Conservation (phyloP, 2,797 vertebrate genomes). For the Anas capensis region DNA sequence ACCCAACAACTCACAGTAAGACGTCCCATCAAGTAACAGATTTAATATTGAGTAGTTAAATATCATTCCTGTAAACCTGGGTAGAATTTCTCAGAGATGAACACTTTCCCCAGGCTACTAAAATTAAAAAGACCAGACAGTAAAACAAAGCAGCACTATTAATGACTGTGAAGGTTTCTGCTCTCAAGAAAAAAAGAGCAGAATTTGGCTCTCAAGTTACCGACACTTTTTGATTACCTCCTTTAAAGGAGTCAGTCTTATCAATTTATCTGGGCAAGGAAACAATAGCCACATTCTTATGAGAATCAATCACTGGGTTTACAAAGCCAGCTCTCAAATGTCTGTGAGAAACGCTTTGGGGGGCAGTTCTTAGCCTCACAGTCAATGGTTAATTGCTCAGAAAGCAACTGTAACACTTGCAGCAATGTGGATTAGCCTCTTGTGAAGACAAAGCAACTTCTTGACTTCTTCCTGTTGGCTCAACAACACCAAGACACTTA, state of each 20-base stretch:
- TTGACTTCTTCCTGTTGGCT: neutral
- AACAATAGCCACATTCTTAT: conserved; percentile 47
- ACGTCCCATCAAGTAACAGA: neutral
- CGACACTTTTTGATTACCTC: neutral
- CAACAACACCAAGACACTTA: neutral
- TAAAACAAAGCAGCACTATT: neutral
- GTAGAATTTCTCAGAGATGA: neutral
- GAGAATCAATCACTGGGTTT: neutral
- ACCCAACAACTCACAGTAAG: neutral
- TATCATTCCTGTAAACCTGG: neutral
- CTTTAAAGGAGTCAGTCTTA: conserved; percentile 35
- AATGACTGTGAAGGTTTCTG: neutral
- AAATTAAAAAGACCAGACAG: neutral
- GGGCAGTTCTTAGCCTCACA: neutral
- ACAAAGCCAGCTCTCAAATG: neutral
- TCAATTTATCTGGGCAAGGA: conserved; percentile 18
- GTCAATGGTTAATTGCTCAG: neutral
- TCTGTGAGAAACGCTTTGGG: neutral
- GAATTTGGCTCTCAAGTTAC: conserved; percentile 9
- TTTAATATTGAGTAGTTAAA: neutral
- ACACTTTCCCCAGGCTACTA: neutral
- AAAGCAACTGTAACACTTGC: neutral
- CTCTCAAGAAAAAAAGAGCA: neutral
- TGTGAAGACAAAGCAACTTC: neutral
- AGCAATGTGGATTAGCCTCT: neutral